Conservation (phyloP, 2,797 vertebrate genomes). For the Columba guinea region DNA sequence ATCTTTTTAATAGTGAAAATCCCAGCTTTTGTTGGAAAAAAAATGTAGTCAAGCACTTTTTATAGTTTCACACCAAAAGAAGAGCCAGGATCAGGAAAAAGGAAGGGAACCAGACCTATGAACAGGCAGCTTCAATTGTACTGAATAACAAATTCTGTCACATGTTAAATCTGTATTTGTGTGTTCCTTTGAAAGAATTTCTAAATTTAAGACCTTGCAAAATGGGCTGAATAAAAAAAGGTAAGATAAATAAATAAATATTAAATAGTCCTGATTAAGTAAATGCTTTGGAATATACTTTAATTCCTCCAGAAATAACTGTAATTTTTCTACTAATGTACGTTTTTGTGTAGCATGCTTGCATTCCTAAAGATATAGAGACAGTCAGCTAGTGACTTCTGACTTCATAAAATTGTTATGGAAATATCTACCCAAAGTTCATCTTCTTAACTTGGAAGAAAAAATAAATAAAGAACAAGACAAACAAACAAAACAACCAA, state of each 20-base stretch:
- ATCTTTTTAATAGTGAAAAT: neutral
- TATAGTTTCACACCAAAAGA: neutral
- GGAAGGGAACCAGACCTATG: neutral
- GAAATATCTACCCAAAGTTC: neutral
- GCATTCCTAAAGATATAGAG: neutral
- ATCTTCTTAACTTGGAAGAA: neutral
- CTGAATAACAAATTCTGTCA: neutral
- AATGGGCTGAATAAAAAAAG: neutral
- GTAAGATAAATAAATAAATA: neutral
- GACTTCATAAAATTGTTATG: neutral
- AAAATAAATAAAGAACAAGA: neutral
- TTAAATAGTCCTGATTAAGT: too few relatives aligned
- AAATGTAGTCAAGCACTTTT: neutral
- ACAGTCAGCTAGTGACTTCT: neutral
- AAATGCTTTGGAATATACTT: neutral
- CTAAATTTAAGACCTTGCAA: neutral
- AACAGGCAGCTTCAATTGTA: neutral
- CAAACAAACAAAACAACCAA: too few relatives aligned
- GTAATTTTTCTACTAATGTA: neutral
- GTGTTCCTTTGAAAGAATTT: neutral
- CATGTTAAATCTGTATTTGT: neutral
- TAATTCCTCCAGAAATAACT: neutral
- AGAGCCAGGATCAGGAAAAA: neutral
- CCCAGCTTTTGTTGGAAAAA: neutral
- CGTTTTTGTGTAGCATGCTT: neutral